Evolutionary conservation across 2,113 vertebrate species (phyloP), one percentile per base, ranked within the genome.

Genomic region (Aptenodytes forsteri): DNA sequence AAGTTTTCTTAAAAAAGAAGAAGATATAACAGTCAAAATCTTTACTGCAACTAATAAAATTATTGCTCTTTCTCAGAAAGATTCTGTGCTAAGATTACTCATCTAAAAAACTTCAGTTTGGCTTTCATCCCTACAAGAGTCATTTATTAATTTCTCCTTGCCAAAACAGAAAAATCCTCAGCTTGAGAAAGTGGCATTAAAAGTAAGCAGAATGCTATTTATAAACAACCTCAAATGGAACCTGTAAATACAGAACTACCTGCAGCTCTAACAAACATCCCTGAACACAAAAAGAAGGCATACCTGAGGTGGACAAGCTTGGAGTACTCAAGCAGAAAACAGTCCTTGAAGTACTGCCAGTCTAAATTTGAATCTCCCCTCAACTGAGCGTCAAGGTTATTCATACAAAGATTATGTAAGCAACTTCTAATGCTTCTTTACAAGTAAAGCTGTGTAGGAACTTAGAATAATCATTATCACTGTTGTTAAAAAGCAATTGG

Each of bases 291-390:
- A 34, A 79, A 52, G 94, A 54, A 96, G 73, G 93, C 83, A 84
- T 47, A 92, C 91, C 87, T 94, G 79, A 96, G 88, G 84, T 84
- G 78, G 52, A 70, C 67, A 95, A 94, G 61, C 55, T 75, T 93
- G 59, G 66, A 77, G 52, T 52, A 93, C 20, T 97, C 89, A 79
- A 91, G 83, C 90, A 95, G 96, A 96, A 96, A 96, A 90, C 54
- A 83, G 89, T 42, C 55, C 76, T 95, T 97, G 96, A 97, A 97
- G 97, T 84, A 52, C 83, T 97, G 94, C 88, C 93, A 97, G 93
- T 50, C 78, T 87, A 67, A 85, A 97, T 97, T 91, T 98, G 67
- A 97, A 93, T 96, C 96, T 96, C 72, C 70, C 64, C 83, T 96
- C 94, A 92, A 85, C 42, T 18, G 16, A 89, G 78, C 23, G 0